Conservation (phyloP, 2,113 vertebrate species). For the Mystacornis crossleyi region DNA sequence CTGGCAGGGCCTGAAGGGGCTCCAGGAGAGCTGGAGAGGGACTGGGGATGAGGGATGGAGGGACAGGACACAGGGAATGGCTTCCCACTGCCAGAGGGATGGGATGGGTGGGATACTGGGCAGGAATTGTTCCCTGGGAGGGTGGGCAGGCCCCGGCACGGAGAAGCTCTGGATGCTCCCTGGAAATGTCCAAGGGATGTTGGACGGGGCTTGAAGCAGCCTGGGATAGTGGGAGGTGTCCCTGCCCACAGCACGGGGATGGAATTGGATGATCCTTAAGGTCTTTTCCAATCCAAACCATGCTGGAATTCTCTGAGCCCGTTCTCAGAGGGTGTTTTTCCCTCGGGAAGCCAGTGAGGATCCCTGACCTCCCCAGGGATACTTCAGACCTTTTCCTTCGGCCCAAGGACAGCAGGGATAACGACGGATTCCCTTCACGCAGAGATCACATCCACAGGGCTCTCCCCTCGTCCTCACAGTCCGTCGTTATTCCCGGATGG, state of each 20-base stretch:
- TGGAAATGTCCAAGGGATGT: accelerated
- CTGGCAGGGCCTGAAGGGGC: neutral
- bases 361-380: neutral
- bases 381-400: neutral
- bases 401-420: neutral
- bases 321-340: accelerated
- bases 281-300: neutral
- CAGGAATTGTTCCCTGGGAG: too few species aligned
- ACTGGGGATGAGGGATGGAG: neutral
- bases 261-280: neutral
- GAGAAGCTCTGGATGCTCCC: neutral
- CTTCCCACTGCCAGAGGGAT: neutral
- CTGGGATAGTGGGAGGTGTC: neutral
- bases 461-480: neutral
- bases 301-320: neutral
- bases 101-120: neutral
- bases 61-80: neutral
- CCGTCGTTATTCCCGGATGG: neutral
- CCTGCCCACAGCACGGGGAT: neutral
- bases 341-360: neutral
- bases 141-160: neutral
- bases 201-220: neutral
- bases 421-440: accelerated
- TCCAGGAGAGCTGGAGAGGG: neutral
- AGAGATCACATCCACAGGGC: accelerated